Base-by-base conservation (phyloP, 2,797 vertebrate species). In the Sebastes wilsoni region DNA sequence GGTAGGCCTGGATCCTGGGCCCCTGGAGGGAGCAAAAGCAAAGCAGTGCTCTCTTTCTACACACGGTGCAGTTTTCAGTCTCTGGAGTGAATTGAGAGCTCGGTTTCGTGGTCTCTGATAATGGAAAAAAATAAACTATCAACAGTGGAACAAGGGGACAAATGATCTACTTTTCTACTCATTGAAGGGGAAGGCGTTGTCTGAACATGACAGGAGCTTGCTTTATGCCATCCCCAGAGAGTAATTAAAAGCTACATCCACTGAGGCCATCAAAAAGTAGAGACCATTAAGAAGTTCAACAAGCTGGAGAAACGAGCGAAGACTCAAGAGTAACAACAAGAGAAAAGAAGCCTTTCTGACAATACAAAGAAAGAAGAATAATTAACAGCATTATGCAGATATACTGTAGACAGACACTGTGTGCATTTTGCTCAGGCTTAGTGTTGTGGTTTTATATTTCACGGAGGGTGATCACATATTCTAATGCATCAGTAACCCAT, bases 201-300 rank as follows among this genome's bases (percentile, higher is more conserved):
- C 46, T 78, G 59, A 82, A 76, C 75, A 66, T 20, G 8, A 30
- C 65, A 73, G 52, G 59, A 84, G 61, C 23, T 77, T 62, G 4
- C 60, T 64, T 79, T 36, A 59, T 71, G 42, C 72, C 25, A 7
- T 76, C 82, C 56, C 77, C 6, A 34, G 81, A 80, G 77, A 84
- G 76, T 75, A 79, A 90, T 92, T 89, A 77, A 86, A 87, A 77
- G 66, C 64, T 81, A 54, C 61, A 80, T 87, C 78, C 60, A 83
- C 34, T 34, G 34, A 82, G 79, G 80, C 59, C 79, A 66, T 84
- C 61, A 87, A 80, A 20, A 86, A 84, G 72, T 72, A 0, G 8
- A 90, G 79, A 76, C 72, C 56, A 83, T 89, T 86, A 83, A 79
- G 74, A 88, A 83, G 79, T 81, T 86, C 61, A 90, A 46, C 61